These are phyloP conservation scores for Mimachlamys varia DNA, from an alignment of 2,888 invertebrate genomes.

Conservation along the genomic window DNA sequence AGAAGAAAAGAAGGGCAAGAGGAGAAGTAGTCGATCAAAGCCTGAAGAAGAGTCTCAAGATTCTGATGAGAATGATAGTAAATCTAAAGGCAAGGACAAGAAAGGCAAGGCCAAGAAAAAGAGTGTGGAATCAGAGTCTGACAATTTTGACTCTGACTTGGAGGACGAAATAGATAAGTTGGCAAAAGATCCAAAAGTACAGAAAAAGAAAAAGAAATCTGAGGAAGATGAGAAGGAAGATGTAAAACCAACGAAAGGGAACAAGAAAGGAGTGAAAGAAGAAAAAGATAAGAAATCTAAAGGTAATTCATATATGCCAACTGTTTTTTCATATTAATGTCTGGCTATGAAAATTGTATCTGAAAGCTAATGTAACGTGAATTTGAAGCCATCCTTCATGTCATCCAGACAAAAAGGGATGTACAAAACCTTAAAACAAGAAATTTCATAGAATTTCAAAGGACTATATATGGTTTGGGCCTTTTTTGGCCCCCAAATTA, in stretches of 20 bases:
- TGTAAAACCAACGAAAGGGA: constrained; percentile 43
- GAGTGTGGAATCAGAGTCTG: constrained; percentile 52
- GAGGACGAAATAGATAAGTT: constrained; percentile 68
- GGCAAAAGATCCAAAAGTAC: constrained; percentile 55
- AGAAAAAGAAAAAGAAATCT: constrained; percentile 52
- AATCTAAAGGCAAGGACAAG: constrained; percentile 12
- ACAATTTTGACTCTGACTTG: constrained; percentile 63
- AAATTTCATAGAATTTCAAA: no score
- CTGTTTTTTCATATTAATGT: background rate
- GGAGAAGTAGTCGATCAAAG: constrained; percentile 36
- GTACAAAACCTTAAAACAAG: no score
- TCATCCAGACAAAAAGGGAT: no score
- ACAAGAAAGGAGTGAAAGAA: constrained; percentile 51
- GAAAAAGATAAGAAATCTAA: constrained; percentile 41
- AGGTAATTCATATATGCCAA: constrained; percentile 22
- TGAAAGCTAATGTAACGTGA: no score
- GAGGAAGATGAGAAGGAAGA: constrained; percentile 30
- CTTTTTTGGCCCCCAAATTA: no score
- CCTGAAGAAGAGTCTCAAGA: constrained; percentile 40
- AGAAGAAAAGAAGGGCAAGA: constrained; percentile 28
- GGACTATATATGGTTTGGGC: no score
- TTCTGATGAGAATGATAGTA: constrained; percentile 45
- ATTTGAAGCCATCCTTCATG: no score
- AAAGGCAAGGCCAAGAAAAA: constrained; percentile 36
- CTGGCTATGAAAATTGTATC: no score